Evolutionary conservation across 2,113 vertebrate species (phyloP).

Genomic region (Platysternon megacephalum): DNA sequence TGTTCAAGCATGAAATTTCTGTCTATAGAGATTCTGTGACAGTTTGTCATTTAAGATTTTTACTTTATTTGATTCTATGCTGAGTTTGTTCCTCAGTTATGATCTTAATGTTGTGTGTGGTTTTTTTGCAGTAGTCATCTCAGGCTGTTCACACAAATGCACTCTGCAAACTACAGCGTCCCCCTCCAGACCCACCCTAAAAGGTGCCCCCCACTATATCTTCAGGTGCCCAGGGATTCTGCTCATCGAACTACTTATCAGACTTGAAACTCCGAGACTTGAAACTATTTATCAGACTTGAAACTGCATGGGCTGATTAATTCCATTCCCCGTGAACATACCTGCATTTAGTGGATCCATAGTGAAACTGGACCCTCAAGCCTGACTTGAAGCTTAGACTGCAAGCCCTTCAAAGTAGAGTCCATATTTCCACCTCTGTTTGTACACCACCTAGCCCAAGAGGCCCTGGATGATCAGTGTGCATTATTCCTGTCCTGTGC

Average conservation of each 20-base stretch:
- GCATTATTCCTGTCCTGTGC: too few species aligned
- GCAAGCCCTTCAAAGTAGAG: neutral
- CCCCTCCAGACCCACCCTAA: neutral
- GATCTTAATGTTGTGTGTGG: neutral
- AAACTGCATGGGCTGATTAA: neutral
- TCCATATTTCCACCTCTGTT: neutral
- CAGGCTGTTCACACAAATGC: neutral
- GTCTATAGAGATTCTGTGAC: neutral
- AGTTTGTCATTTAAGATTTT: neutral
- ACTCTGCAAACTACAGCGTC: neutral
- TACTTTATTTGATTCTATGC: neutral
- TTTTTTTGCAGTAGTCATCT: neutral
- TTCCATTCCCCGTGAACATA: neutral
- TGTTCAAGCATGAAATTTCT: neutral
- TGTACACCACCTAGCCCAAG: neutral
- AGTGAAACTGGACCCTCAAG: neutral
- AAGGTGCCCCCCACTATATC: too few species aligned
- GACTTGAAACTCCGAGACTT: neutral
- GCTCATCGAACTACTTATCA: neutral
- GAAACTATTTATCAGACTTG: neutral
- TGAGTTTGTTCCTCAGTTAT: neutral
- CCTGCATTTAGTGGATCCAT: neutral
- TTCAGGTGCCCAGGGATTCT: neutral
- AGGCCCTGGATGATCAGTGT: neutral
- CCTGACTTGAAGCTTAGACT: neutral